Evolutionary conservation across 1,140 invertebrate genomes (phyloP), one percentile per base, ranked within the genome.

Genomic region (Coptotermes formosanus): DNA sequence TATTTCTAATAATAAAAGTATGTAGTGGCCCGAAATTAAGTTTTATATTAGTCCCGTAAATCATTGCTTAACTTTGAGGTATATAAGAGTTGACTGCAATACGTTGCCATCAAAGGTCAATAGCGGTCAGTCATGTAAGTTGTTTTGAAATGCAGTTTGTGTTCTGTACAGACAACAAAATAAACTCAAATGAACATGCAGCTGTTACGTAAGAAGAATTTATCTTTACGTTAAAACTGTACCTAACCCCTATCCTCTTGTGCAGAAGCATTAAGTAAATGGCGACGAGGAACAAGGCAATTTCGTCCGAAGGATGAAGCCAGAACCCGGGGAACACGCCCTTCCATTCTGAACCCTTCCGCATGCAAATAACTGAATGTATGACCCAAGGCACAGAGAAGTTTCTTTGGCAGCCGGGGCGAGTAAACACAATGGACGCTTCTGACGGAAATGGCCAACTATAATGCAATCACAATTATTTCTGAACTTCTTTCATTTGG

Each of bases 31-130:
- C 59, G n/a, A 16, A 75, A 9, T 75, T 75, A 75, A 25, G n/a
- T 75, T 75, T 75, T 75, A 75, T 75, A 75, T 75, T 75, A 30
- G 64, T 75, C 7, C 9, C 14, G 64, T 75, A 25, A 75, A 75
- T 25, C n/a, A 30, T 9, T 75, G 64, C n/a, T n/a, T 75, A n/a
- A 30, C 25, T 30, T 75, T 9, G 64, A 75, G 64, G 64, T 75
- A 75, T 75, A 75, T 75, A 30, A 75, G 64, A 75, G 64, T 75
- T 75, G 64, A 75, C 64, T 75, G 64, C 64, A 75, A 30, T 75
- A 75, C 25, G 3, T 30, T n/a, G n/a, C 25, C 64, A 75, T n/a
- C 64, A 75, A 9, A 30, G n/a, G 7, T 14, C 64, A 75, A 75
- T 30, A 75, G 25, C 64, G n/a, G 9, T 75, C n/a, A 75, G 64